These are phyloP conservation scores for Laticauda laticaudata DNA, from an alignment of 2,113 vertebrate species.

Conservation along the genomic window DNA sequence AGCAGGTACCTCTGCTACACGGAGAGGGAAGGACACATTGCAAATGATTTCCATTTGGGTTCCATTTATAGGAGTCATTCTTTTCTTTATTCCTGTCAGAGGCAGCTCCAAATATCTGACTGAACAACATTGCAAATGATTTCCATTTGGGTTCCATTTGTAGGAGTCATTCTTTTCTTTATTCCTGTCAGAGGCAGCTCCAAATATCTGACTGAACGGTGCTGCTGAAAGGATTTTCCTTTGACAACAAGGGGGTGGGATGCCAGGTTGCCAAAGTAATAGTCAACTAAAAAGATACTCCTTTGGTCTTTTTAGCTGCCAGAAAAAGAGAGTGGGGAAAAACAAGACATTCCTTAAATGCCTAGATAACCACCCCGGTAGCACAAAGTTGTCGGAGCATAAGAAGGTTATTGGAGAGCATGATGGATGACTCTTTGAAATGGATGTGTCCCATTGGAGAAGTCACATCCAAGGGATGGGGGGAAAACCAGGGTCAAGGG, in stretches of 20 bases:
- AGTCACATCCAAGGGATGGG: too few species aligned
- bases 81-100: not conserved
- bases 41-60: not conserved
- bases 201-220: not conserved
- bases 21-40: not conserved
- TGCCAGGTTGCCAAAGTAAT: not conserved
- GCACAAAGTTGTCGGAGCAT: too few species aligned
- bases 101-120: not conserved
- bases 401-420: too few species aligned
- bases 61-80: not conserved
- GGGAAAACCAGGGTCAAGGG: too few species aligned
- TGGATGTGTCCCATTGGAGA: too few species aligned
- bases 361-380: too few species aligned
- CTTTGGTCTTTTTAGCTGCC: too few species aligned
- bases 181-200: not conserved
- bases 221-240: not conserved
- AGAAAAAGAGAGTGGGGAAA: too few species aligned
- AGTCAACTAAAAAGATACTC: too few species aligned
- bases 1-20: not conserved
- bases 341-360: too few species aligned
- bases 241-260: not conserved
- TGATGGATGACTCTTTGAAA: too few species aligned
- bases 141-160: not conserved
- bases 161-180: not conserved
- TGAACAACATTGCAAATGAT: not conserved